Evolutionary conservation across 2,888 invertebrate species (phyloP), one percentile per base, ranked within the genome.

Genomic region (Protodeltote pygarga): DNA sequence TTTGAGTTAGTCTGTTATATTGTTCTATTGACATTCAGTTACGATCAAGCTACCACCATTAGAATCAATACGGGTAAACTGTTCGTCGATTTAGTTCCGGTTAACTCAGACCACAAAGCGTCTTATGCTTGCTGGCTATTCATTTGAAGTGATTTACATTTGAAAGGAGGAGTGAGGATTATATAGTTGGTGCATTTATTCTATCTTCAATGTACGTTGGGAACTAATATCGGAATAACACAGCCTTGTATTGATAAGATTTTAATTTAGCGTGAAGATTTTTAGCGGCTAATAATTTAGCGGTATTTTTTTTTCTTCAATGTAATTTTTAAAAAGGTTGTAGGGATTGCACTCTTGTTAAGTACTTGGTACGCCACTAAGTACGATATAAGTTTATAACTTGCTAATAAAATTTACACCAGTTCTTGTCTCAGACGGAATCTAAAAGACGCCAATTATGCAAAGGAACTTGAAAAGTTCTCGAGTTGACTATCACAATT

Each of bases 381-480:
- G 42, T 52, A 33, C 48, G 52, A 55, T 45, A 42, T 48, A 57
- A 50, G 55, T 58, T 55, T 34, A 51, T 60, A 74, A 79, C 65
- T 80, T 75, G 24, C 66, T 79, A 74, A 79, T 70, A 73, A 71
- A 77, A 78, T 79, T 79, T 69, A 65, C 49, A 29, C 53, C 62
- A 64, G 52, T 65, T 64, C 67, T 66, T 67, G 65, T 71, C 70
- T 14, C 33, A n/a, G 31, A 44, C 57, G 65, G 49, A 60, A 69
- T 73, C 65, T 65, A 66, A n/a, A n/a, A 69, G 73, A 73, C 70
- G 73, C 73, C 76, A 87, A 87, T 89, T 89, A 88, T 88, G 87
- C 82, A 86, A 87, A 88, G 75, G 67, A 69, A 23, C 66, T 65
- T 71, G 69, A 71, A 70, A 67, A 79, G 73, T 83, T 74, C 70